Conservation (phyloP, 2,888 invertebrate genomes). For the Pecten maximus region DNA sequence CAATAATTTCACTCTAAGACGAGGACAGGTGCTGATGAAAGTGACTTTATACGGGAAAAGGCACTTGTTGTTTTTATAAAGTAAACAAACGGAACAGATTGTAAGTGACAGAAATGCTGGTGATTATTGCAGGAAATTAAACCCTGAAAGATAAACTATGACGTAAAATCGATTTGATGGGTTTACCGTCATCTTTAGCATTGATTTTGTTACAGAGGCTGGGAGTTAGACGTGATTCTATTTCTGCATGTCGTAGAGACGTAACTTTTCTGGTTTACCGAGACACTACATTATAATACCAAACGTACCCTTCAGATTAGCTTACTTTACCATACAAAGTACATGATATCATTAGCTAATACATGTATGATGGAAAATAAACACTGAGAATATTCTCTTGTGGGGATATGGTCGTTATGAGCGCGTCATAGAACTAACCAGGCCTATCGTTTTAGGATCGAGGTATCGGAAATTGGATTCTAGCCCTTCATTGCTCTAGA, state of each 20-base stretch:
- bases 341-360: neutral
- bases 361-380: neutral
- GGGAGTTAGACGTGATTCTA: neutral
- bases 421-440: neutral
- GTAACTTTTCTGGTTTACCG: neutral
- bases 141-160: constrained; percentile 9
- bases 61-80: neutral
- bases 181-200: neutral
- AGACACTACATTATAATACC: neutral
- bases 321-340: neutral
- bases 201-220: constrained; percentile 8
- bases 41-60: neutral
- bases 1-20: neutral
- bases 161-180: constrained; percentile 35
- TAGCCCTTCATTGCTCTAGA: neutral
- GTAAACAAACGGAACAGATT: neutral
- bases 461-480: neutral
- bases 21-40: neutral
- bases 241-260: neutral
- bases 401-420: neutral
- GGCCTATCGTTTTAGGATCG: neutral
- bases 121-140: constrained; percentile 33
- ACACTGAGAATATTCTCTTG: neutral
- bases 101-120: constrained; percentile 6
- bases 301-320: neutral